Base-by-base conservation (phyloP, 2,797 vertebrate species). In the Lagodon rhomboides region DNA sequence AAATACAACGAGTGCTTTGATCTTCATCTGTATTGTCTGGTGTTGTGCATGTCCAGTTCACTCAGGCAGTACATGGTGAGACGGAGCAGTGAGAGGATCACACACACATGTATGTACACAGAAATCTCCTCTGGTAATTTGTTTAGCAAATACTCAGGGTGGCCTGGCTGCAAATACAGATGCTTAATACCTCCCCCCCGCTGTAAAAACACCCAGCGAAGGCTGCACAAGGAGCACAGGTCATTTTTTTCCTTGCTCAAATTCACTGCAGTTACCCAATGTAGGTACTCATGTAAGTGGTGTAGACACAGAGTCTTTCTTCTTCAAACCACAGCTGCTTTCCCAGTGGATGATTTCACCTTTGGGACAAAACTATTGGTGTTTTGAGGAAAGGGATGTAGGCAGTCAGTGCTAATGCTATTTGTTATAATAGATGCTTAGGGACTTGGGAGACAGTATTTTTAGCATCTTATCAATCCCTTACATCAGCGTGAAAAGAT, bases 61-160 rank as follows among this genome's bases (percentile, higher is more conserved):
- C 62, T 92, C 74, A 66, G 68, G 79, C 69, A 74, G 49, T 18
- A 65, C 46, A 20, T 73, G 81, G 64, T 51, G 62, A 81, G 80
- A 63, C 76, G 47, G 72, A 61, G 50, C 62, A 72, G 46, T 67
- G 41, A 23, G 34, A 75, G 66, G 71, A 58, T 86, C 89, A 80
- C 80, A 86, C 74, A 76, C 73, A 81, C 69, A 58, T 63, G 58
- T 68, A 73, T 69, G 77, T 63, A 77, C 69, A 86, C 87, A 82
- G 70, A 79, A 77, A 70, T 66, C 80, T 70, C 76, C 77, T 30
- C 25, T 77, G 75, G 68, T 74, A 16, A 94, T 95, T 95, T 96
- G 94, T 91, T 94, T 88, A 85, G 80, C 92, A 94, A 95, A 95
- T 94, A 91, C 41, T 73, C 68, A 73, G 68, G 65, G 69, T 71